These are phyloP conservation scores for Lordiphosa clarofinis DNA, from an alignment of 1,140 invertebrate genomes.

Conservation along the genomic window DNA sequence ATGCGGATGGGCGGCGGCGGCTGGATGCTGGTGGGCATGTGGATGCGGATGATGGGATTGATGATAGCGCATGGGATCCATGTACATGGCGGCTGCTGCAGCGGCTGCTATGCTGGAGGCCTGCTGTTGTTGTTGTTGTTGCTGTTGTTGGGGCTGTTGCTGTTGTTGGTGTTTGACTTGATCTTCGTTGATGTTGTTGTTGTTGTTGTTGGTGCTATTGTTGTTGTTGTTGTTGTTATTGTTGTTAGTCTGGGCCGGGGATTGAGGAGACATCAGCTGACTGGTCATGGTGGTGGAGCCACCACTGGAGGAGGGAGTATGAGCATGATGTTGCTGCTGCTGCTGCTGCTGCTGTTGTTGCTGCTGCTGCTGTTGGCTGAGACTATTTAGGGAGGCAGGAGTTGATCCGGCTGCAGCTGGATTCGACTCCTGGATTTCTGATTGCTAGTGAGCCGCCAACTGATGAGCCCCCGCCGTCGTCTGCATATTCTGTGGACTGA, in stretches of 20 bases:
- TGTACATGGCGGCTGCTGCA: constrained; percentile 79
- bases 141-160: constrained; percentile 47
- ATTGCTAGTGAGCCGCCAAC: constrained; percentile 93
- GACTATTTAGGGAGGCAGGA: constrained; percentile 73
- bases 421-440: constrained; percentile 82
- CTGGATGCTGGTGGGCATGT: constrained; percentile 74
- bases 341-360: constrained; percentile 61
- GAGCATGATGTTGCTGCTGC: constrained; percentile 65
- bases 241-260: constrained; percentile 63
- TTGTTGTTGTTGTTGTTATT: constrained; percentile 67
- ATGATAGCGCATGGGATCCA: constrained; percentile 79
- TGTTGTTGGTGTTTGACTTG: constrained; percentile 53
- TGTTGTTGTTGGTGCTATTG: constrained; percentile 58
- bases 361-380: constrained; percentile 67
- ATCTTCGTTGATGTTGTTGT: constrained; percentile 61
- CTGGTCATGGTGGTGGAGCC: constrained; percentile 78
- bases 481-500: constrained; percentile 88
- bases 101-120: constrained; percentile 76
- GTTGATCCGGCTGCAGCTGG: constrained; percentile 79
- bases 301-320: constrained; percentile 70
- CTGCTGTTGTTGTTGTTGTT: constrained; percentile 67
- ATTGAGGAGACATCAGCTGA: constrained; percentile 76
- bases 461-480: constrained; percentile 86
- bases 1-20: constrained; percentile 40
- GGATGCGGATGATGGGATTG: constrained; percentile 72